Percentiles rank a stretch among this genome's conserved stretches.
Evolutionary conservation across 2,797 vertebrate genomes (phyloP).

Genomic region (Pelochelys cantorii): DNA sequence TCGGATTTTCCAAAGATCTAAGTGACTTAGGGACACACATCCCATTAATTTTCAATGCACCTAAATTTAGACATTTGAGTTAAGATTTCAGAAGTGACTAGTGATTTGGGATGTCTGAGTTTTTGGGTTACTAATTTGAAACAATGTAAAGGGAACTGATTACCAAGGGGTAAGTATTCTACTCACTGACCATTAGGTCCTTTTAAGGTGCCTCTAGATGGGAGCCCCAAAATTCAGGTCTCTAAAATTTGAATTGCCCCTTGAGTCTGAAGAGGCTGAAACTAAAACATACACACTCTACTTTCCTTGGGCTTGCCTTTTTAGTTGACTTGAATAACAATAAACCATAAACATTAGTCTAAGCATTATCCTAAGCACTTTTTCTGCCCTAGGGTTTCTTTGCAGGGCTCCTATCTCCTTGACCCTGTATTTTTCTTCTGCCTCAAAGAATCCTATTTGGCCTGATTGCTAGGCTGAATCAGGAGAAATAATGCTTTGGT

Average conservation of each 20-base stretch:
- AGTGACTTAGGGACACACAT: not conserved
- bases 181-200: not conserved
- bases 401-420: not conserved
- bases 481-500: not conserved
- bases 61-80: not conserved
- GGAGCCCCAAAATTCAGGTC: slow-evolving; percentile 4
- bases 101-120: slow-evolving; percentile 3
- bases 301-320: not conserved
- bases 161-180: not conserved
- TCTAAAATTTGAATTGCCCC: slow-evolving; percentile 8
- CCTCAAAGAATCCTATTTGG: not conserved
- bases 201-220: slow-evolving; percentile 15
- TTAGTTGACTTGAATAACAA: not conserved
- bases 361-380: not conserved
- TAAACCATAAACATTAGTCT: not conserved
- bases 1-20: not conserved
- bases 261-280: not conserved
- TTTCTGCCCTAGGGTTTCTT: not conserved
- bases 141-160: not conserved
- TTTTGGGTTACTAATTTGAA: not conserved
- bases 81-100: not conserved
- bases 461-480: not conserved
- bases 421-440: not conserved
- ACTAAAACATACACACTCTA: not conserved
- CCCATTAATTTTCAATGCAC: slow-evolving; percentile 16